These are phyloP conservation scores for Trimorus sp. DNA, from an alignment of 2,888 invertebrate genomes.

Conservation along the genomic window DNA sequence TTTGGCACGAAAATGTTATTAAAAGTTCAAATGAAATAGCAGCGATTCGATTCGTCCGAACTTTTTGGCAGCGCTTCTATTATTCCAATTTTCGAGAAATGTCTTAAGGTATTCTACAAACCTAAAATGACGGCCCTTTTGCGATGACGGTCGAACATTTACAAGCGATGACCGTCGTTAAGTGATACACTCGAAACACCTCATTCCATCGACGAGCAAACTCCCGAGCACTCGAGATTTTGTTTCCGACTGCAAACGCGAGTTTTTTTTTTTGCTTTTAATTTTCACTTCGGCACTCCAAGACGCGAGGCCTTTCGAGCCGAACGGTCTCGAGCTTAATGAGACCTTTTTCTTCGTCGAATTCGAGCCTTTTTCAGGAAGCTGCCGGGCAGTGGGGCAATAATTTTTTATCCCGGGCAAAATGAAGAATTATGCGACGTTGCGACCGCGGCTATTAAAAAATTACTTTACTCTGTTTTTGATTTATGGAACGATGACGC, in stretches of 20 bases:
- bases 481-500: too few relatives aligned
- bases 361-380: neutral
- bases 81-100: too few relatives aligned
- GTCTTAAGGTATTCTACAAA: slow-evolving; percentile 21
- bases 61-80: too few relatives aligned
- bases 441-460: neutral
- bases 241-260: slow-evolving; percentile 51
- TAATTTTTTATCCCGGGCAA: slow-evolving; percentile 28
- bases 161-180: slow-evolving; percentile 51
- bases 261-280: slow-evolving; percentile 37
- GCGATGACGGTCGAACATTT: slow-evolving; percentile 59
- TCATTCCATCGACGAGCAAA: slow-evolving; percentile 41
- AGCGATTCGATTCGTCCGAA: too few relatives aligned
- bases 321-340: slow-evolving; percentile 52
- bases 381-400: slow-evolving; percentile 2
- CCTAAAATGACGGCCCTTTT: slow-evolving; percentile 56
- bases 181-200: slow-evolving; percentile 54
- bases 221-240: slow-evolving; percentile 49
- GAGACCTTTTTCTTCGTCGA: slow-evolving; percentile 46
- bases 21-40: too few relatives aligned
- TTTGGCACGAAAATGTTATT: too few relatives aligned
- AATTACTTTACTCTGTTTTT: neutral
- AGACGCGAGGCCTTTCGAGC: slow-evolving; percentile 40
- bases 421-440: slow-evolving; percentile 37
- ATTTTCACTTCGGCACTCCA: slow-evolving; percentile 53